Conservation (phyloP, 2,797 vertebrate genomes). For the Loris lydekkerianus region DNA sequence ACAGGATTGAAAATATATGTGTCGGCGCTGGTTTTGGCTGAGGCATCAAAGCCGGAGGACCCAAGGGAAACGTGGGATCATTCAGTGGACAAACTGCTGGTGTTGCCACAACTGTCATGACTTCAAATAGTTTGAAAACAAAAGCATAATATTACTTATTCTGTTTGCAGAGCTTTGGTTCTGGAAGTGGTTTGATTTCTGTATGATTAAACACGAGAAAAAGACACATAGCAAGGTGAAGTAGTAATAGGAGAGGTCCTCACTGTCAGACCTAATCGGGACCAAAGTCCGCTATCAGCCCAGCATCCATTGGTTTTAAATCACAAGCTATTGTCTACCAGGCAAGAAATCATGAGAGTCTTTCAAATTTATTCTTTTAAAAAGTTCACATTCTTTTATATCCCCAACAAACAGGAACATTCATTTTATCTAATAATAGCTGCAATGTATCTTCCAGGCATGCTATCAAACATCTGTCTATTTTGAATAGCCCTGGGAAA, state of each 20-base stretch:
- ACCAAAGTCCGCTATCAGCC: neutral
- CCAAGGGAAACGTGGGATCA: neutral
- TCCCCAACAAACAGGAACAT: conserved; percentile 61
- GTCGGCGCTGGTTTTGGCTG: neutral
- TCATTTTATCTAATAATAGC: conserved; percentile 71
- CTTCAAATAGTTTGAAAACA: neutral
- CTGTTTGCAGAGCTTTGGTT: conserved; percentile 31
- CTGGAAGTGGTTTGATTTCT: neutral
- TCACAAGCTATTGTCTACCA: neutral
- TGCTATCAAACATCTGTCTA: conserved; percentile 75
- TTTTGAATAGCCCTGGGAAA: conserved; percentile 68
- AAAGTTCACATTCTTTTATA: conserved; percentile 59
- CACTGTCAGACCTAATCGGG: neutral
- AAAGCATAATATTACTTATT: neutral
- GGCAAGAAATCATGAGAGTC: conserved; percentile 33
- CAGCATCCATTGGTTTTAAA: neutral
- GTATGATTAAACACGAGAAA: conserved; percentile 36
- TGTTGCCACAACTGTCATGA: neutral
- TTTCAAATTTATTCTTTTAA: conserved; percentile 58
- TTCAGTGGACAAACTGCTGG: neutral
- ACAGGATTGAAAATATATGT: neutral
- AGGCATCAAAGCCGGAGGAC: neutral
- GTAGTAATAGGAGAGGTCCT: neutral
- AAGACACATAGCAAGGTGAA: neutral
- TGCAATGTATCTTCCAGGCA: conserved; percentile 55